Percentiles rank a stretch among this genome's conserved stretches.
These are phyloP conservation scores for Megaustenia siamemsis DNA, from an alignment of 2,888 invertebrate species.

Conservation along the genomic window DNA sequence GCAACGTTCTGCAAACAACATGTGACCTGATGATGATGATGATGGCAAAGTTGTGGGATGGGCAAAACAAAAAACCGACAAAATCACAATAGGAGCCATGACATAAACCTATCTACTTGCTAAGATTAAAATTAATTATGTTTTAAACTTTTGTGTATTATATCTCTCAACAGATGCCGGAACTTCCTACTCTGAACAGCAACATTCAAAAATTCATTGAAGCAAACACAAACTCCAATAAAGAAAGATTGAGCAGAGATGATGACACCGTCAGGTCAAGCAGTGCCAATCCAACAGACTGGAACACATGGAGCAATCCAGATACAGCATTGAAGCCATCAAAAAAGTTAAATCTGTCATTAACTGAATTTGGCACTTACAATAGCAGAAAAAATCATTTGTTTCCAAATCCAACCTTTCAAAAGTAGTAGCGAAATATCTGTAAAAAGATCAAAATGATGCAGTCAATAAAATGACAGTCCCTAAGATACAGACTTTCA, in stretches of 20 bases:
- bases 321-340: background rate
- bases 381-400: background rate
- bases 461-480: background rate
- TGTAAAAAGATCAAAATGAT: background rate
- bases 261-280: background rate
- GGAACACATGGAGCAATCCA: background rate
- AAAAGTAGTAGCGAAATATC: background rate
- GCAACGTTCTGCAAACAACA: too few relatives aligned
- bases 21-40: too few relatives aligned
- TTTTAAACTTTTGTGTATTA: background rate
- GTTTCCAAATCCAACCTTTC: background rate
- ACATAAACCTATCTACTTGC: too few relatives aligned
- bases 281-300: background rate
- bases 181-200: slow-evolving; percentile 38
- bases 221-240: background rate
- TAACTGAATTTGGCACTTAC: background rate
- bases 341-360: background rate
- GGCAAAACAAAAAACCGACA: too few relatives aligned
- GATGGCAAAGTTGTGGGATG: too few relatives aligned
- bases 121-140: too few relatives aligned
- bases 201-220: slow-evolving; percentile 47
- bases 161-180: slow-evolving; percentile 43
- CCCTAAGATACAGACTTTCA: too few relatives aligned
- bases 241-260: background rate
- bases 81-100: too few relatives aligned